A percentile compares a stretch with the other conserved stretches of the same genome.
Evolutionary conservation across 1,140 invertebrate genomes (phyloP).

Genomic region (Drosophila pectinifera): DNA sequence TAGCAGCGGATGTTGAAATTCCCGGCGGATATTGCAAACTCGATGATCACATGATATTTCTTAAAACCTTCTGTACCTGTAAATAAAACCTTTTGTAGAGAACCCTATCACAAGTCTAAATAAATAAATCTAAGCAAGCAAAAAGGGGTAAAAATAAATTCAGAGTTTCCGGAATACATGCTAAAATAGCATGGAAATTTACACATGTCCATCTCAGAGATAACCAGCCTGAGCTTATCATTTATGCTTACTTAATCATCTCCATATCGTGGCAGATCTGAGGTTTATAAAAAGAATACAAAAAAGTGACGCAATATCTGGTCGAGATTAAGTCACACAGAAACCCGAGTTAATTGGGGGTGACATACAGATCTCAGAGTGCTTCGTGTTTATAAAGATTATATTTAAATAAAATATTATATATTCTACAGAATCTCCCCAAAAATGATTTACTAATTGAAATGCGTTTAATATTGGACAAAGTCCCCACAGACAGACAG

Average conservation of each 20-base stretch:
- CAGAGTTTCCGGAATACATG: conserved; percentile 7
- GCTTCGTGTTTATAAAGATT: conserved; percentile 5
- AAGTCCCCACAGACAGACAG: conserved; percentile 19
- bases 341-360: conserved; percentile 34
- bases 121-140: conserved; percentile 18
- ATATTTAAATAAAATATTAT: neutral
- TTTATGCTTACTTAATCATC: conserved; percentile 36
- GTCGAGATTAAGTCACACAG: conserved; percentile 52
- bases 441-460: conserved; percentile 26
- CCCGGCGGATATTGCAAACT: conserved; percentile 16
- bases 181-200: conserved; percentile 64
- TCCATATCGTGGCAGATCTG: conserved; percentile 17
- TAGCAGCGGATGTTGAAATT: conserved; percentile 52
- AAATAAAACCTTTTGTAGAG: conserved; percentile 20
- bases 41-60: conserved; percentile 20
- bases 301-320: conserved; percentile 60
- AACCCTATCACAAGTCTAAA: conserved; percentile 24
- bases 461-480: conserved; percentile 22
- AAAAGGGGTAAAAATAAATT: conserved; percentile 34
- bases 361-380: conserved; percentile 10
- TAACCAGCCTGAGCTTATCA: conserved; percentile 48
- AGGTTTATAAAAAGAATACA: neutral
- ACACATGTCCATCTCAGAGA: conserved; percentile 37
- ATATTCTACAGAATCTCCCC: conserved; percentile 15
- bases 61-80: conserved; percentile 13